Conservation (phyloP, 2,113 vertebrate genomes). For the Actenoides lindsayi region DNA sequence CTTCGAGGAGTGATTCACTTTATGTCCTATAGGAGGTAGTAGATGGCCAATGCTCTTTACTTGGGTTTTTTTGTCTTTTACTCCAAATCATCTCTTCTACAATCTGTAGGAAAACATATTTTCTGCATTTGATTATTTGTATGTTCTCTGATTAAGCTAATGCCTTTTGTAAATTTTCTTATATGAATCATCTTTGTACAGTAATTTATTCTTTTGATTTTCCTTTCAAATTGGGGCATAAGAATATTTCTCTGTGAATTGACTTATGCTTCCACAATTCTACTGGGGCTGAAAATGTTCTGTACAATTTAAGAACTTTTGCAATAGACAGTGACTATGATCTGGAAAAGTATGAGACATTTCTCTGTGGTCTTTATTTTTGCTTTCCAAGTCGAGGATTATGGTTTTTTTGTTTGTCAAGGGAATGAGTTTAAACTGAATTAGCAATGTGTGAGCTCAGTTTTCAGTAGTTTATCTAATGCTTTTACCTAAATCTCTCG, state of each 20-base stretch:
- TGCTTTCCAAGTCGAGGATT: not conserved
- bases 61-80: not conserved
- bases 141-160: not conserved
- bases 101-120: not conserved
- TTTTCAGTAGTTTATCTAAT: constrained; percentile 5
- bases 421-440: not conserved
- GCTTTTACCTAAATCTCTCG: not conserved
- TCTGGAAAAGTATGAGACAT: not conserved
- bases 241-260: not conserved
- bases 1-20: not conserved
- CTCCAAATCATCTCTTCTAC: not conserved
- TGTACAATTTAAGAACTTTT: not conserved
- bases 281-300: not conserved
- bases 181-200: not conserved
- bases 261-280: not conserved
- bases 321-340: not conserved
- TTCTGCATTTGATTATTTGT: not conserved
- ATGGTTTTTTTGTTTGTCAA: not conserved
- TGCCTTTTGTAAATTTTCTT: not conserved
- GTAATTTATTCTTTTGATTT: not conserved
- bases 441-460: not conserved
- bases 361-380: not conserved
- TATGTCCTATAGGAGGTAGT: not conserved
- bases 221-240: not conserved
- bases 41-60: not conserved